Conservation (phyloP, 2,113 vertebrate species). For the Rhinopithecus roxellana region DNA sequence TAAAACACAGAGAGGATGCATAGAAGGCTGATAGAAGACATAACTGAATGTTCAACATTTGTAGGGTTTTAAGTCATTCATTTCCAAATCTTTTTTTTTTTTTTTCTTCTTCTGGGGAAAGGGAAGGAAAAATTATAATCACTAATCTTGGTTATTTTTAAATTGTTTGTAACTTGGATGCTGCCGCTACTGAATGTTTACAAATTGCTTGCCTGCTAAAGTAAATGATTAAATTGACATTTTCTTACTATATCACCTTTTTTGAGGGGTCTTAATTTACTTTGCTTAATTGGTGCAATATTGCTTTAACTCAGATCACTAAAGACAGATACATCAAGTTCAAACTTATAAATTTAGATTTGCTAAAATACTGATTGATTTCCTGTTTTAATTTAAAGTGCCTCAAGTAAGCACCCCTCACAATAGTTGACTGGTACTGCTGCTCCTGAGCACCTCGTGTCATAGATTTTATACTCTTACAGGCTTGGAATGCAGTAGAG, state of each 20-base stretch:
- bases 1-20: slow-evolving; percentile 72
- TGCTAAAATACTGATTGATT: slow-evolving; percentile 31
- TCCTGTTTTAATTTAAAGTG: slow-evolving; percentile 59
- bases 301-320: slow-evolving; percentile 34
- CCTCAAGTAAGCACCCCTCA: neutral
- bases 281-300: slow-evolving; percentile 60
- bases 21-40: slow-evolving; percentile 78
- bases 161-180: slow-evolving; percentile 89
- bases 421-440: neutral
- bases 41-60: slow-evolving; percentile 80
- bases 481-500: neutral
- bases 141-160: slow-evolving; percentile 84
- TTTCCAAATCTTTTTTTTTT: slow-evolving; percentile 77
- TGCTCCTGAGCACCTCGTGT: neutral
- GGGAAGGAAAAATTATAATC: slow-evolving; percentile 82
- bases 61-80: slow-evolving; percentile 85
- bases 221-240: slow-evolving; percentile 88
- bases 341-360: slow-evolving; percentile 13
- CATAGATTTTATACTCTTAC: neutral
- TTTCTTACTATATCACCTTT: slow-evolving; percentile 86
- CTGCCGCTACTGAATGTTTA: slow-evolving; percentile 90
- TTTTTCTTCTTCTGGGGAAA: slow-evolving; percentile 66
- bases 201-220: slow-evolving; percentile 89
- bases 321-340: slow-evolving; percentile 6
- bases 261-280: slow-evolving; percentile 82